Conservation (phyloP, 2,888 invertebrate species). For the Hartigia nigra region DNA sequence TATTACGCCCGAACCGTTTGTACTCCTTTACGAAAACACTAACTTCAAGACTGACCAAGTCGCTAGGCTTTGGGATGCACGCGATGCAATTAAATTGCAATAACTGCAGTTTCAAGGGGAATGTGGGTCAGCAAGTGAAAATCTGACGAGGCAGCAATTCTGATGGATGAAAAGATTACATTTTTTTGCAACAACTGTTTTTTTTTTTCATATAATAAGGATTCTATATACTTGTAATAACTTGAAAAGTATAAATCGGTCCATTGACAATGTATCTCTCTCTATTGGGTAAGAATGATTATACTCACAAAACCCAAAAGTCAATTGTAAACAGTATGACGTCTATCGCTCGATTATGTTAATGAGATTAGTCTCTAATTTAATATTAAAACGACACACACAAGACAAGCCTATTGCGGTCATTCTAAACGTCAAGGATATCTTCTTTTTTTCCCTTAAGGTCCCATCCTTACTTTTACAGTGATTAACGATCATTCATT, state of each 20-base stretch:
- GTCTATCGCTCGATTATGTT: background rate
- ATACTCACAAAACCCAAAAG: background rate
- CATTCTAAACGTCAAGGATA: background rate
- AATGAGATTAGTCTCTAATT: background rate
- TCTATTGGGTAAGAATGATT: background rate
- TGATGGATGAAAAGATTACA: background rate
- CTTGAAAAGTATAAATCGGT: background rate
- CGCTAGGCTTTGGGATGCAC: background rate
- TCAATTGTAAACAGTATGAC: background rate
- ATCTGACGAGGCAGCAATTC: background rate
- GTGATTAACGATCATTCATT: background rate
- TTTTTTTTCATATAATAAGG: background rate
- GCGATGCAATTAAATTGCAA: slow-evolving; percentile 1
- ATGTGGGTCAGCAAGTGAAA: background rate
- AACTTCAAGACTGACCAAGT: background rate
- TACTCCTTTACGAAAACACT: background rate
- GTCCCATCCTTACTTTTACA: background rate
- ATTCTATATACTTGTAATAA: background rate
- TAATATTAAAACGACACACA: background rate
- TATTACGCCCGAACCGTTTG: background rate
- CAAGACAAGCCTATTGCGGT: background rate
- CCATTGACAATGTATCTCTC: background rate
- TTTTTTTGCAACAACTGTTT: background rate
- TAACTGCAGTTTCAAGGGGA: background rate
- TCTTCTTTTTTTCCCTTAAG: background rate